A percentile compares a stretch with the other conserved stretches of the same genome.
Evolutionary conservation across 2,113 vertebrate genomes (phyloP).

Genomic region (Climacteris rufus): DNA sequence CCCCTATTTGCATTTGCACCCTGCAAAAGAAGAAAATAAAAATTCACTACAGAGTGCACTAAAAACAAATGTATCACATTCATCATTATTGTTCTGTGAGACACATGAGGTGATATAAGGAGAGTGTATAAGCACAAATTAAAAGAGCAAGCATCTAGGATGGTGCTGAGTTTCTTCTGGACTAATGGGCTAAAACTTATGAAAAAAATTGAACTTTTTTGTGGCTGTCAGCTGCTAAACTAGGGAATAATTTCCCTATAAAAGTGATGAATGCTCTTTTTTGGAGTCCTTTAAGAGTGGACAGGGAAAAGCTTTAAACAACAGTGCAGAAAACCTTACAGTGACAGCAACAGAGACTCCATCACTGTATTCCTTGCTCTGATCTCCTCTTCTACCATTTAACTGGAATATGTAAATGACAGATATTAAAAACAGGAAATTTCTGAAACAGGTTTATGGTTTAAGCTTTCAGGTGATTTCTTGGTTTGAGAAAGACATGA

Average conservation of each 20-base stretch:
- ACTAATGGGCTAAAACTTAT: background rate
- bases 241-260: background rate
- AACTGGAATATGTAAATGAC: background rate
- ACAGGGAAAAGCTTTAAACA: background rate
- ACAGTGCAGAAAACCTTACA: background rate
- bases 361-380: background rate
- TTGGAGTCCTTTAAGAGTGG: background rate
- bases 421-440: background rate
- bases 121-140: background rate
- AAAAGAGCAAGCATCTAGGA: background rate
- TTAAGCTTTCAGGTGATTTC: background rate
- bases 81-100: background rate
- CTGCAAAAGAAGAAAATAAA: background rate
- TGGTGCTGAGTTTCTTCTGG: background rate
- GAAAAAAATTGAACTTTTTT: background rate
- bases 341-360: background rate
- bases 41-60: background rate
- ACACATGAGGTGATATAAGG: background rate
- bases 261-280: background rate
- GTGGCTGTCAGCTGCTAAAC: background rate
- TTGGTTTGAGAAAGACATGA: background rate
- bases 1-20: background rate
- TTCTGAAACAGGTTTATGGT: background rate
- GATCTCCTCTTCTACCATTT: background rate
- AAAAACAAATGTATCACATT: background rate